These are phyloP conservation scores for Darevskia nairensis DNA, from an alignment of 2,797 vertebrate genomes.

Conservation along the genomic window DNA sequence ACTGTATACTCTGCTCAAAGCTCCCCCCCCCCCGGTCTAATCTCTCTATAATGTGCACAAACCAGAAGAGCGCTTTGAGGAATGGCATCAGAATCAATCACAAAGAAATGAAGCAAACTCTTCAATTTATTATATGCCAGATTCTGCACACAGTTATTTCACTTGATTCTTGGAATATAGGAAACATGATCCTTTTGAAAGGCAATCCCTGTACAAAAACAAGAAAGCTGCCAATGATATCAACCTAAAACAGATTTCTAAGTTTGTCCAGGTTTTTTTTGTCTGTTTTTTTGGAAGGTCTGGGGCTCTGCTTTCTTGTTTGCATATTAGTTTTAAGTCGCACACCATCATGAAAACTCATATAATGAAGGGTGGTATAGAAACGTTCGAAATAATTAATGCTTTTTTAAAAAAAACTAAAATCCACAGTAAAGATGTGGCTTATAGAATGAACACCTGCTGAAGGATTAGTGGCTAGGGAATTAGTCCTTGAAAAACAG, in stretches of 20 bases:
- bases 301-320: not conserved
- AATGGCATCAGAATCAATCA: not conserved
- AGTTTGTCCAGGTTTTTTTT: not conserved
- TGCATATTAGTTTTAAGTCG: not conserved
- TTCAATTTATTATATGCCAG: constrained; percentile 10
- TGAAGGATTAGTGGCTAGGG: not conserved
- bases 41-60: not conserved
- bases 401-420: not conserved
- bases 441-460: not conserved
- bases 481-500: not conserved
- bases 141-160: constrained; percentile 5
- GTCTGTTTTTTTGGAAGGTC: not conserved
- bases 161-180: constrained; percentile 1
- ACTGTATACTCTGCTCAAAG: not conserved
- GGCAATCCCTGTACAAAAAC: not conserved
- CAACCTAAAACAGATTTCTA: constrained; percentile 1
- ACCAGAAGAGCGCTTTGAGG: not conserved
- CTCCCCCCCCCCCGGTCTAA: not conserved
- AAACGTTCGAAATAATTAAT: not conserved
- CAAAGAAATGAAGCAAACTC: not conserved
- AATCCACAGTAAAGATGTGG: too few species aligned
- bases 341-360: too few species aligned
- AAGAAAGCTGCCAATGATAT: constrained; percentile 10
- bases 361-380: not conserved
- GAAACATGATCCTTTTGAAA: constrained; percentile 13